Evolutionary conservation across 2,797 vertebrate genomes (phyloP).

Genomic region (Peromyscus eremicus): DNA sequence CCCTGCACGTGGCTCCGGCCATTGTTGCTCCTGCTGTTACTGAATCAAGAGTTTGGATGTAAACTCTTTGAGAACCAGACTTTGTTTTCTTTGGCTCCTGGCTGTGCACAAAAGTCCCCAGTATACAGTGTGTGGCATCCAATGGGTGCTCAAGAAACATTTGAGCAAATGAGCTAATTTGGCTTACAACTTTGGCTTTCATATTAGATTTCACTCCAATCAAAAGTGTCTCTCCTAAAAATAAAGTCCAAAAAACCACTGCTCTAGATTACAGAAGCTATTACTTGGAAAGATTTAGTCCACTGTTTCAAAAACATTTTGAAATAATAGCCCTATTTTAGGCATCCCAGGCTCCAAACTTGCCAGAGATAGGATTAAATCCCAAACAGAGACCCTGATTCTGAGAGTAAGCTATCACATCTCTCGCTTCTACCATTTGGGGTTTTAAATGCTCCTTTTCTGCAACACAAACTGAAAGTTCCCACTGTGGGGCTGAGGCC

Average conservation of each 20-base stretch:
- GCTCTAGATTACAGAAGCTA: slow-evolving; percentile 51
- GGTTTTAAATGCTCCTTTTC: neutral
- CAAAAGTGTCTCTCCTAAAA: slow-evolving; percentile 32
- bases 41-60: neutral
- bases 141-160: neutral
- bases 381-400: neutral
- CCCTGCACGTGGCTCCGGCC: neutral
- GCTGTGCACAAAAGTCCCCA: neutral
- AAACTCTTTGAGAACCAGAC: neutral
- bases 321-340: slow-evolving; percentile 73
- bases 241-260: slow-evolving; percentile 45
- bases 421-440: neutral
- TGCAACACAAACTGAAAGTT: neutral
- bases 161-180: slow-evolving; percentile 31
- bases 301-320: slow-evolving; percentile 58
- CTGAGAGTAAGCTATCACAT: neutral
- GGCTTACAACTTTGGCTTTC: neutral
- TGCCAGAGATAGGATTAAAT: slow-evolving; percentile 30
- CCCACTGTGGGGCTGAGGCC: neutral
- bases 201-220: slow-evolving; percentile 23
- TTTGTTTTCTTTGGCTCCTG: neutral
- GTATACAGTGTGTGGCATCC: neutral
- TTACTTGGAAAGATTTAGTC: slow-evolving; percentile 54
- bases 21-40: neutral
- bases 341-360: slow-evolving; percentile 21